Conservation (phyloP, 2,113 vertebrate species). For the Ellobius talpinus region DNA sequence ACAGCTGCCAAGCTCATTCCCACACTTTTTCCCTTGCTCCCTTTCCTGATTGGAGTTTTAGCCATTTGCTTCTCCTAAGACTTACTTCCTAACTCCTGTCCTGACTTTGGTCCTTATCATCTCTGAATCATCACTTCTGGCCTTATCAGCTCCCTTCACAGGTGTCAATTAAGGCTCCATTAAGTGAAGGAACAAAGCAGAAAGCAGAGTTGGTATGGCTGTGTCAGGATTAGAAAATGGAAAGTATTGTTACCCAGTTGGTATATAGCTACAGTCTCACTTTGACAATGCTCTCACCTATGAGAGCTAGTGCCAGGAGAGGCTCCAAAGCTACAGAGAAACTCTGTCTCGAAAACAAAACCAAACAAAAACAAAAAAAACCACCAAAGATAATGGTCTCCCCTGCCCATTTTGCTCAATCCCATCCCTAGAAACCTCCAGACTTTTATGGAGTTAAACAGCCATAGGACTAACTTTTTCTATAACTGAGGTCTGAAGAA, state of each 20-base stretch:
- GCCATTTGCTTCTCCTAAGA: neutral
- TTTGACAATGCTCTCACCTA: neutral
- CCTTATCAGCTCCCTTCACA: neutral
- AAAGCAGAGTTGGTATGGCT: neutral
- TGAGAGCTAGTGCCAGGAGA: too few relatives aligned
- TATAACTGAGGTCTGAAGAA: neutral
- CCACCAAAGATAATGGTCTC: neutral
- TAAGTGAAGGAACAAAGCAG: neutral
- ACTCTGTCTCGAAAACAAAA: too few relatives aligned
- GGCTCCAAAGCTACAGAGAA: too few relatives aligned
- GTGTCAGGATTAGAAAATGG: neutral
- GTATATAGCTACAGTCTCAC: neutral
- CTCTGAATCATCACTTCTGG: constrained; percentile 8
- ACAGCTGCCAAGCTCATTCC: neutral
- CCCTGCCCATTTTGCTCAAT: neutral
- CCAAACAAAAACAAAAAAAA: too few relatives aligned
- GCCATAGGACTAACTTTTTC: neutral
- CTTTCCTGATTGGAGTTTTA: neutral
- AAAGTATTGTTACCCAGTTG: neutral
- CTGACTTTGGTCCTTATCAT: neutral
- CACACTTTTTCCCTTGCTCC: neutral
- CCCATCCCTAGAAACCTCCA: neutral
- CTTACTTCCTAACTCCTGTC: neutral
- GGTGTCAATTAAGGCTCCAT: neutral
- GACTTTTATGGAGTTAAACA: neutral